Evolutionary conservation across 2,113 vertebrate species (phyloP), one percentile per base, ranked within the genome.

Genomic region (Crocuta crocuta): DNA sequence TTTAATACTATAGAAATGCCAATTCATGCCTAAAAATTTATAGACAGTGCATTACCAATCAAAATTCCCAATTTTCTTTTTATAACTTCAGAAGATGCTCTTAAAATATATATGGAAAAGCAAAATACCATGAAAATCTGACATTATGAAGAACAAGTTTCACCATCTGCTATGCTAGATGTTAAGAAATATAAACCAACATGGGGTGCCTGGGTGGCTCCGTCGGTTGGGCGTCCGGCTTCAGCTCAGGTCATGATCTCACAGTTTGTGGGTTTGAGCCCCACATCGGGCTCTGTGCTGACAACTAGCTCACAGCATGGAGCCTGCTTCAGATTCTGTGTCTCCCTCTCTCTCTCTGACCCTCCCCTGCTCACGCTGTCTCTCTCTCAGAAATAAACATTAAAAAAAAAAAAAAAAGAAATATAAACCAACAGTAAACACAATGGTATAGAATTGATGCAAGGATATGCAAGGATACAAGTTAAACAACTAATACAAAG

Each of bases 11-110:
- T 19, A 66, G 17, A 87, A 81, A 95, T 21, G 19, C 13, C 28
- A 94, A 71, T 24, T 73, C 10, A 66, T 39, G 24, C 50, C 23
- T 96, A 71, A 91, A 88, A 65, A 95, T 61, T n/a, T 78, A 91
- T 31, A 83, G 21, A 86, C 17, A 83, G 21, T 66, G 9, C 4
- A 96, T 48, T 66, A 45, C 19, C 79, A 63, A 83, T 53, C 2
- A 68, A 70, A 85, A 31, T 50, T 3, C 15, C 11, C 16, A 48
- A 15, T 53, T 89, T 84, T 70, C 12, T 73, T 70, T 89, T 76
- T 45, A 82, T 65, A 79, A 87, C 12, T 91, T 88, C 4, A 89
- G 66, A 92, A 86, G 39, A 89, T 68, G 26, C 21, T 90, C 90
- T 17, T 83, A 87, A 83, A 96, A 89, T 78, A 71, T 39, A 84